phyloP scores from a whole-genome alignment of 2,113 vertebrate genomes.

The Ochotona princeps region DNA sequence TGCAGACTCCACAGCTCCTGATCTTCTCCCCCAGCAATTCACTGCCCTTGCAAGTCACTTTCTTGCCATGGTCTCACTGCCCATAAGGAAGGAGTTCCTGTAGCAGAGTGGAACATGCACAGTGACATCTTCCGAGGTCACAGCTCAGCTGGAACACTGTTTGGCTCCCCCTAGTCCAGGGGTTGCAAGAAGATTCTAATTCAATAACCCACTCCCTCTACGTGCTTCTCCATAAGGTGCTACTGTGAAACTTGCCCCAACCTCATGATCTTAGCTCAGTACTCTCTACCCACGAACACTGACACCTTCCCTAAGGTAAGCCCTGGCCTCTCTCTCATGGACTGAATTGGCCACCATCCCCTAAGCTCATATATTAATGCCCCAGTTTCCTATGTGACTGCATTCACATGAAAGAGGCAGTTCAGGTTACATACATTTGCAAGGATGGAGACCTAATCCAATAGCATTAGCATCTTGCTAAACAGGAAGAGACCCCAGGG shows the following conservation, averaged over 20 bases:
- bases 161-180: background rate
- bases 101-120: rapidly evolving
- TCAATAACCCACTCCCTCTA: background rate
- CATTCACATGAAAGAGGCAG: no score
- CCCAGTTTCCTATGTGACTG: background rate
- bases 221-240: background rate
- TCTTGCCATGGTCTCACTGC: background rate
- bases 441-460: background rate
- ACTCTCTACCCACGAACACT: background rate
- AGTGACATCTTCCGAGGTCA: background rate
- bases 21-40: no score
- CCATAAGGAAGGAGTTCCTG: background rate
- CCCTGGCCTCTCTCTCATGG: background rate
- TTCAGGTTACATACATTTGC: background rate
- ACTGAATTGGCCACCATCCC: background rate
- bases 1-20: background rate
- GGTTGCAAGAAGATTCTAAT: background rate
- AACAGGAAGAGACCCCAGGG: background rate
- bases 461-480: background rate
- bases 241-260: background rate
- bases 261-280: background rate
- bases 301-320: background rate
- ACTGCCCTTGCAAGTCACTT: rapidly evolving
- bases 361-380: background rate
- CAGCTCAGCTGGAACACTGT: background rate